Percentiles rank a stretch among this genome's conserved stretches.
Conservation (phyloP, 2,888 invertebrate genomes). For the Erynnis tages region DNA sequence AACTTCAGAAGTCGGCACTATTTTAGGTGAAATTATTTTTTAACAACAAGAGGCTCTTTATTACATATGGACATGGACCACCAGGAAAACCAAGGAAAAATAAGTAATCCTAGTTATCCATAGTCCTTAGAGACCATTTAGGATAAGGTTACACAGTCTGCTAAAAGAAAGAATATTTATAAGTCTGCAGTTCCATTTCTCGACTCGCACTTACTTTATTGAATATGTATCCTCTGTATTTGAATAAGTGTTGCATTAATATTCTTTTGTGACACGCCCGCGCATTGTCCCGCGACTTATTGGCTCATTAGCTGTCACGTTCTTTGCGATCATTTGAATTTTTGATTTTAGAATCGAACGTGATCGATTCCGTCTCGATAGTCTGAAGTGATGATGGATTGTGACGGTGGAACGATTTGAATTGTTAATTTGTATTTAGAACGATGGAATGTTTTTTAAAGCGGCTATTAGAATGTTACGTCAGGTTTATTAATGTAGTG, state of each 20-base stretch:
- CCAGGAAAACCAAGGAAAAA: too few species aligned
- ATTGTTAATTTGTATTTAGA: not conserved
- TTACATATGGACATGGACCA: too few species aligned
- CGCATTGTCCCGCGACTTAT: conserved; percentile 79
- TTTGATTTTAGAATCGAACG: conserved; percentile 73
- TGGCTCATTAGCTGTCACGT: conserved; percentile 71
- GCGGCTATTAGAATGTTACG: too few species aligned
- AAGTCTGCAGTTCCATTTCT: not conserved
- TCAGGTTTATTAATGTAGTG: too few species aligned
- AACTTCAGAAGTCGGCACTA: too few species aligned
- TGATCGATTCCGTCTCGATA: conserved; percentile 64
- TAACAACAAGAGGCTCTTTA: too few species aligned
- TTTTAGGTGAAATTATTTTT: too few species aligned
- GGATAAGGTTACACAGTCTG: too few species aligned
- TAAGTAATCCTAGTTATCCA: too few species aligned
- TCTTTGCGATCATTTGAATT: conserved; percentile 75
- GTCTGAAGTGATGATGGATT: conserved; percentile 31
- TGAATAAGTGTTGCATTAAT: conserved; percentile 81
- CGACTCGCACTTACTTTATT: conserved; percentile 38
- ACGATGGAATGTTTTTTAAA: not conserved
- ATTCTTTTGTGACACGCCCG: conserved; percentile 80
- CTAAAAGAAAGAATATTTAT: not conserved
- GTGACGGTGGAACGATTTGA: conserved; percentile 3
- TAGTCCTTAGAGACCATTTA: too few species aligned
- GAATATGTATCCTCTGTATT: conserved; percentile 71